Conservation (phyloP, 2,888 invertebrate species). For the Oscheius sp. region DNA sequence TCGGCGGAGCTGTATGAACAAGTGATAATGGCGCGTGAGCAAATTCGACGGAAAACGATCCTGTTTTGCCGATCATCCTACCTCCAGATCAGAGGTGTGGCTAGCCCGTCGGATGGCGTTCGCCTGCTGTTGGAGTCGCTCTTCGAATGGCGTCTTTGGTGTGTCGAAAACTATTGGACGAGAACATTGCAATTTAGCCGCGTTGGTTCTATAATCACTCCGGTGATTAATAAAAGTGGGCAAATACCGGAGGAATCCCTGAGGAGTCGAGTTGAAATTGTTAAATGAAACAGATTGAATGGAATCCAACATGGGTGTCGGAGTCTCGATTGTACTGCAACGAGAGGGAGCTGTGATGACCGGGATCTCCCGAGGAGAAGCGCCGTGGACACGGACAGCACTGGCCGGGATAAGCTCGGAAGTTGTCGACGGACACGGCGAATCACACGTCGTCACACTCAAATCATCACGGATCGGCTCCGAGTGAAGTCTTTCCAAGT, state of each 20-base stretch:
- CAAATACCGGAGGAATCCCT: slow-evolving; percentile 36
- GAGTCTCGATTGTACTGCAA: slow-evolving; percentile 38
- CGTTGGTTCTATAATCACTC: slow-evolving; percentile 28
- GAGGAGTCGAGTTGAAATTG: slow-evolving; percentile 46
- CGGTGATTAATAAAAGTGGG: not conserved
- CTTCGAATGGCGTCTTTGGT: slow-evolving; percentile 71
- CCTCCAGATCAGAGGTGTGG: slow-evolving; percentile 39
- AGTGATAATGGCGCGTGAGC: slow-evolving; percentile 33
- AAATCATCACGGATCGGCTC: slow-evolving; percentile 40
- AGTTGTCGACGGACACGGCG: slow-evolving; percentile 58
- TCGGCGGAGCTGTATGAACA: slow-evolving; percentile 30
- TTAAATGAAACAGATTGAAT: slow-evolving; percentile 31
- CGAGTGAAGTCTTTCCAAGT: slow-evolving; percentile 43
- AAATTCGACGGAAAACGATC: slow-evolving; percentile 31
- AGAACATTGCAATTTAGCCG: slow-evolving; percentile 39
- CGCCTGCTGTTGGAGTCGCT: slow-evolving; percentile 64
- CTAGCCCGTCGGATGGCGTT: slow-evolving; percentile 33
- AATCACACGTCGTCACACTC: slow-evolving; percentile 49
- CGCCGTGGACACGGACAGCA: slow-evolving; percentile 40
- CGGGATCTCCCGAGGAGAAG: slow-evolving; percentile 27
- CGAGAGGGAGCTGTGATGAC: slow-evolving; percentile 38
- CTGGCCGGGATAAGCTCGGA: slow-evolving; percentile 61
- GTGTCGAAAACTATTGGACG: slow-evolving; percentile 66
- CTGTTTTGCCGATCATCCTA: slow-evolving; percentile 15
- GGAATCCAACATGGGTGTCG: slow-evolving; percentile 39